phyloP scores from a whole-genome alignment of 2,797 vertebrate genomes.

The Chlorospingus flavigularis region DNA sequence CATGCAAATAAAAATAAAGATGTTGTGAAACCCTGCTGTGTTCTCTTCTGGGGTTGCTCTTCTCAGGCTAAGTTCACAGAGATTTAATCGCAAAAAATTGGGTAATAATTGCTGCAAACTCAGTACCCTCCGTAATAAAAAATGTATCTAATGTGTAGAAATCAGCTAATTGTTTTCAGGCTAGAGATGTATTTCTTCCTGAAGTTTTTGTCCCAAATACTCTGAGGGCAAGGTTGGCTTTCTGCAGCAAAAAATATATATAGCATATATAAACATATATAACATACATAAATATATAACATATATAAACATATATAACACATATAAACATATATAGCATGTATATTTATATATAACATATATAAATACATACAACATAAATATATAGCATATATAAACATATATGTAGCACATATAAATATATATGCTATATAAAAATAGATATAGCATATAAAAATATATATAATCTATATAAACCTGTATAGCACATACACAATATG shows the following conservation, averaged over 20 bases:
- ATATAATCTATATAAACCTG: too few relatives aligned
- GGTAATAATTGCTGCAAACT: neutral
- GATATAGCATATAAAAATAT: neutral
- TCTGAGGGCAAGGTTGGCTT: neutral
- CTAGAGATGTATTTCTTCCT: neutral
- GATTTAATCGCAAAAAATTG: neutral
- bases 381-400: too few relatives aligned
- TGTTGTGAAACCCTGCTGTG: neutral
- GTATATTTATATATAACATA: too few relatives aligned
- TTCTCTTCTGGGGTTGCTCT: neutral
- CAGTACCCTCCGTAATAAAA: rapidly evolving
- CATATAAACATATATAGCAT: neutral
- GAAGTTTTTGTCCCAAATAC: neutral
- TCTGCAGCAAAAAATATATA: neutral
- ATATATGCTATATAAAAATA: too few relatives aligned
- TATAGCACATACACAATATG: neutral
- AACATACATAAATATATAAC: too few relatives aligned
- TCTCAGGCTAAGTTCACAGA: neutral
- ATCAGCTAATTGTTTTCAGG: neutral
- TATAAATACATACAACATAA: neutral
- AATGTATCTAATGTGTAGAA: neutral
- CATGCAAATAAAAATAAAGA: neutral
- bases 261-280: too few relatives aligned
- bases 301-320: neutral
- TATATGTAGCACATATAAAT: too few relatives aligned